These are phyloP conservation scores for Ctenodactylus gundi DNA, from an alignment of 2,113 vertebrate species.

Conservation along the genomic window DNA sequence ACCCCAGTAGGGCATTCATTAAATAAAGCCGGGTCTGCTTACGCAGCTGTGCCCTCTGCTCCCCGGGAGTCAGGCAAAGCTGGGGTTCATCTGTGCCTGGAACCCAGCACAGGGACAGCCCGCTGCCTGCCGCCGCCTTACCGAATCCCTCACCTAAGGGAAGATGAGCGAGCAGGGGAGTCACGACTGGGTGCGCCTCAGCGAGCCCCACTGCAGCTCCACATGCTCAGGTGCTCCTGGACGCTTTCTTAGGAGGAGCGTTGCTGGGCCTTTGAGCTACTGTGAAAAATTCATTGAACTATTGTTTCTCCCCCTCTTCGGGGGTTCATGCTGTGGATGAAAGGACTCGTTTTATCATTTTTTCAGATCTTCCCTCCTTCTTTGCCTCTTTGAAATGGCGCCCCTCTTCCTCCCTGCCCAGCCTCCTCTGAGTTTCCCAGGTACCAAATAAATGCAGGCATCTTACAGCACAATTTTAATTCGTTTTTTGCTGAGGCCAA, in stretches of 20 bases:
- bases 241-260: background rate
- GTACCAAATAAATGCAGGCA: conserved; percentile 2
- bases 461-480: conserved; percentile 46
- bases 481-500: conserved; percentile 4
- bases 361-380: background rate
- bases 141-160: conserved; percentile 19
- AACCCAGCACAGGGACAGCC: background rate
- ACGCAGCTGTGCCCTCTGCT: background rate
- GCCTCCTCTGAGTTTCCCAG: background rate
- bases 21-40: too few species aligned
- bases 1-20: background rate
- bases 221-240: too few species aligned
- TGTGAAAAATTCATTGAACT: background rate
- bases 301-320: background rate
- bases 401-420: too few species aligned
- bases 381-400: too few species aligned
- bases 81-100: background rate
- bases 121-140: background rate
- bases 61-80: background rate
- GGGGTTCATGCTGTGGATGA: background rate
- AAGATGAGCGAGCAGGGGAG: background rate
- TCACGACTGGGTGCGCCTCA: background rate
- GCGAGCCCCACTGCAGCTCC: too few species aligned
- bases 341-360: too few species aligned
- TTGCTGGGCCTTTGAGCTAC: background rate